These are phyloP conservation scores for Toxonevra muliebris DNA, from an alignment of 2,888 invertebrate species.

Conservation along the genomic window DNA sequence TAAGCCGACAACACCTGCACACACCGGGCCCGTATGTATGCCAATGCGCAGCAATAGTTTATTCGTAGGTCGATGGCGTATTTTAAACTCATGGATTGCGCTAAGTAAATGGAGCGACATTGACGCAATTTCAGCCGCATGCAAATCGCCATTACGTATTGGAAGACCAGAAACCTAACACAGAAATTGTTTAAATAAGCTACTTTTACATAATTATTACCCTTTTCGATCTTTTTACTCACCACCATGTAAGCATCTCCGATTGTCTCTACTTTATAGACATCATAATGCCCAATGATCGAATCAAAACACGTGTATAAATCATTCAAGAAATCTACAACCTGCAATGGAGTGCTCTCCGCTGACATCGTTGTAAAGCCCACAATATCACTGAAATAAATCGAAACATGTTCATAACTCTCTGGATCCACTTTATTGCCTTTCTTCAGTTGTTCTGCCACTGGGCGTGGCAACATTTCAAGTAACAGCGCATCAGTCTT, in stretches of 20 bases:
- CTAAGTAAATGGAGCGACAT: constrained; percentile 90
- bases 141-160: constrained; percentile 85
- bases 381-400: constrained; percentile 95
- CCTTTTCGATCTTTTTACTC: constrained; percentile 37
- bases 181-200: background rate
- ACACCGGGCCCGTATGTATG: constrained; percentile 91
- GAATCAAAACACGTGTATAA: constrained; percentile 95
- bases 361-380: constrained; percentile 94
- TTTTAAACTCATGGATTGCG: constrained; percentile 85
- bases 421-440: constrained; percentile 91
- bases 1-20: constrained; percentile 90
- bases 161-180: constrained; percentile 85
- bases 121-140: constrained; percentile 92
- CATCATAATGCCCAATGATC: constrained; percentile 90
- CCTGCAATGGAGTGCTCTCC: constrained; percentile 88
- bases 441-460: constrained; percentile 91
- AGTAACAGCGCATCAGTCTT: constrained; percentile 91
- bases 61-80: constrained; percentile 86
- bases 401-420: constrained; percentile 85
- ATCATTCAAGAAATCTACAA: constrained; percentile 92
- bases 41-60: constrained; percentile 88
- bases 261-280: constrained; percentile 93
- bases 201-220: background rate
- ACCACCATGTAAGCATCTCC: constrained; percentile 95
- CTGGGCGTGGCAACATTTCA: constrained; percentile 88